phyloP scores from a whole-genome alignment of 2,113 vertebrate species.

The Chionomys nivalis region DNA sequence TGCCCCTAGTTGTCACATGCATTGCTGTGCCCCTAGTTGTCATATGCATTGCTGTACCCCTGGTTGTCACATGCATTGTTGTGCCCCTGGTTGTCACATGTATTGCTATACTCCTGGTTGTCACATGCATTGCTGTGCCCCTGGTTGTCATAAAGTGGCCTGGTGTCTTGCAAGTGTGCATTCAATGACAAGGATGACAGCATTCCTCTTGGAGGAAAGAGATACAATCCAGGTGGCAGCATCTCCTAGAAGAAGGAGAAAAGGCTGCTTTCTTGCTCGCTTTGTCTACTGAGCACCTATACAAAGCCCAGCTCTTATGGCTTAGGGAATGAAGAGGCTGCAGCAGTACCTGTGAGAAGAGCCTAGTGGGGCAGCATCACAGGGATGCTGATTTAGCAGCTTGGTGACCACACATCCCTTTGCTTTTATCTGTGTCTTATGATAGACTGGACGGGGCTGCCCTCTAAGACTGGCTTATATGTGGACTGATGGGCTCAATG shows the following conservation, averaged over 20 bases:
- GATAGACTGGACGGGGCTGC: not conserved
- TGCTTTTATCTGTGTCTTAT: not conserved
- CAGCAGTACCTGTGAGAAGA: not conserved
- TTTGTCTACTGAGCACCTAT: not conserved
- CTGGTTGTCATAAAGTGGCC: not conserved
- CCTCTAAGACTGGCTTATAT: not conserved
- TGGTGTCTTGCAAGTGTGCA: not conserved
- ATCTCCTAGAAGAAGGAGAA: not conserved
- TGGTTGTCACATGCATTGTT: not conserved
- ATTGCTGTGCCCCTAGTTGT: not conserved
- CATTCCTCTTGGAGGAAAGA: not conserved
- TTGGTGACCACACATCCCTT: not conserved
- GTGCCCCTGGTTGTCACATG: too few relatives aligned
- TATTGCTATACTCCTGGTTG: not conserved
- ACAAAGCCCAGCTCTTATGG: not conserved
- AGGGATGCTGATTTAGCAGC: not conserved
- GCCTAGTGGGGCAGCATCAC: not conserved
- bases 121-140: not conserved
- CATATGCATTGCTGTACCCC: not conserved
- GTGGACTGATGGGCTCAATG: not conserved
- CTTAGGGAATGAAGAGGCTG: not conserved
- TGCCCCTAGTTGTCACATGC: too few relatives aligned
- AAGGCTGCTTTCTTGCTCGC: not conserved
- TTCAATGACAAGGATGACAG: not conserved
- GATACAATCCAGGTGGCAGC: not conserved